phyloP scores from a whole-genome alignment of 2,797 vertebrate species.

The Capromys pilorides region DNA sequence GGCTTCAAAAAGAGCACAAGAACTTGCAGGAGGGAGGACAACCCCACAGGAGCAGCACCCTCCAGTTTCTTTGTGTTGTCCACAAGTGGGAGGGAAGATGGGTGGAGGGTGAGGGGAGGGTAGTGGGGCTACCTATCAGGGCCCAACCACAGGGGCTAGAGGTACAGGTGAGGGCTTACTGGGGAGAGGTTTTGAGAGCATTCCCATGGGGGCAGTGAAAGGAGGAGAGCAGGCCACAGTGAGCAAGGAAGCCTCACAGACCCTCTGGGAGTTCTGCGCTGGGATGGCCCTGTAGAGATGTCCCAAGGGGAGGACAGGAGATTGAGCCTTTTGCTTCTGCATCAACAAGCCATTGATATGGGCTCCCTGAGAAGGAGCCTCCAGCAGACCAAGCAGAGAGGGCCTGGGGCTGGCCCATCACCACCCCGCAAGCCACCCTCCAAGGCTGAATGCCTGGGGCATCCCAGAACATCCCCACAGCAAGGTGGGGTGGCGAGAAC shows the following conservation, averaged over 20 bases:
- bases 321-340: neutral
- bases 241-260: neutral
- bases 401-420: neutral
- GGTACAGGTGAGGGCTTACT: accelerated
- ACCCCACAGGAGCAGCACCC: neutral
- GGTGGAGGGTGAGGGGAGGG: no score
- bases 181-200: neutral
- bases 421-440: no score
- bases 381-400: neutral
- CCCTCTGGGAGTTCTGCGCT: neutral
- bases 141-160: neutral
- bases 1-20: neutral
- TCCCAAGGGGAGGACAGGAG: neutral
- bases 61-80: accelerated
- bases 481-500: accelerated
- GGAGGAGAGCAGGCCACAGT: neutral
- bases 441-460: neutral
- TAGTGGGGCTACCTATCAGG: neutral
- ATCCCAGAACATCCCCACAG: neutral
- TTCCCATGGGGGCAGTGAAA: no score
- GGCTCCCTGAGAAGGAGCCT: neutral
- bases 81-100: neutral
- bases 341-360: neutral
- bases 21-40: neutral
- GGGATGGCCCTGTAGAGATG: neutral